Evolutionary conservation across 2,888 invertebrate genomes (phyloP), one percentile per base, ranked within the genome.

Genomic region (Leptopilina syphax): DNA sequence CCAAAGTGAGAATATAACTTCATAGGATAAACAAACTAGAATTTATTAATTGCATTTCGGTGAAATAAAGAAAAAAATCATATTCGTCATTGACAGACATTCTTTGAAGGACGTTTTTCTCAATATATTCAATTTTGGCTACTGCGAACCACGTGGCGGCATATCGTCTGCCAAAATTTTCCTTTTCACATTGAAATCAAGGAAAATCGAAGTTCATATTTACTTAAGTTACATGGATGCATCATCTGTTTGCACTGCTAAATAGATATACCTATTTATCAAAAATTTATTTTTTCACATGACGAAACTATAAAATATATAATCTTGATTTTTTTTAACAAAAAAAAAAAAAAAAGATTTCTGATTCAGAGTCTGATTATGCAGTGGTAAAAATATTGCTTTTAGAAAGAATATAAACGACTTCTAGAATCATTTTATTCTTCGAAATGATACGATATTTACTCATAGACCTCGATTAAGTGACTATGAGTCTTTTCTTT

Each of bases 31-130:
- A 57, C n/a, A 57, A 57, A 73, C 54, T 73, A 57, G 34, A 73
- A 73, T n/a, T n/a, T n/a, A n/a, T 73, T 73, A 13, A 73, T 73
- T 12, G 54, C 57, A 50, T 70, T 73, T 73, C 73, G 54, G 54
- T 44, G 44, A 44, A 34, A 34, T 34, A 34, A 34, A 50, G 10
- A 50, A 12, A 3, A 65, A 73, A 34, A 6, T 54, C 73, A 73
- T 54, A 73, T 57, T 13, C 13, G 27, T 57, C 73, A 73, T 73
- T 34, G 34, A 34, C 27, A 27, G 13, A 70, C 54, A 57, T 44
- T 50, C 10, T 68, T 9, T n/a, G 73, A 73, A 73, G 73, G 73
- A 27, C 73, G n/a, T 27, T 57, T 8, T 73, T 54, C 44, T 6
- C 34, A 34, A 34, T 34, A 9, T 18, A 47, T 68, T 50, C 13